Percentiles rank a stretch among this genome's conserved stretches.
Conservation (phyloP, 2,797 vertebrate genomes). For the Melanotaenia parkinsoni region DNA sequence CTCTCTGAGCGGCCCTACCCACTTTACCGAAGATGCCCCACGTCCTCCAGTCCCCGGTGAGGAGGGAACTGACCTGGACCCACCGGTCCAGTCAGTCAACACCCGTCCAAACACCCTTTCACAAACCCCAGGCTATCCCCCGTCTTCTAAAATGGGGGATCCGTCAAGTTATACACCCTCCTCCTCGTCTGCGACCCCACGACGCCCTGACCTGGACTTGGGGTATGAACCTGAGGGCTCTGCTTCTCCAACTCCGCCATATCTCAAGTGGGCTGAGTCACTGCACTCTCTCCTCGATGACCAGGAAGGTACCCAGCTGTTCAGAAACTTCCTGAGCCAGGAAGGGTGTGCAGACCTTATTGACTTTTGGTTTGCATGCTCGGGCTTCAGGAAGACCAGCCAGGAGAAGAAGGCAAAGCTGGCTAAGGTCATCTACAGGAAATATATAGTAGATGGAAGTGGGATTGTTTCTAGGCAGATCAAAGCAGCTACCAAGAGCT, state of each 20-base stretch:
- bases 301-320: conserved; percentile 94
- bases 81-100: conserved; percentile 67
- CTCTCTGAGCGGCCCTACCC: conserved; percentile 73
- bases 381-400: conserved; percentile 90
- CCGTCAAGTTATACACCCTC: conserved; percentile 69
- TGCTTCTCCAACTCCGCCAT: conserved; percentile 91
- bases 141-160: conserved; percentile 75
- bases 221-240: conserved; percentile 97
- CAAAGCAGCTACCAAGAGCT: conserved; percentile 92
- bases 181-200: conserved; percentile 87
- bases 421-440: conserved; percentile 96
- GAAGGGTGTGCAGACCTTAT: conserved; percentile 92
- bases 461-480: conserved; percentile 92
- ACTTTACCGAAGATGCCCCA: conserved; percentile 95
- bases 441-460: conserved; percentile 91
- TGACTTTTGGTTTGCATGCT: conserved; percentile 99
- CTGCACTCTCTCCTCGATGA: conserved; percentile 94
- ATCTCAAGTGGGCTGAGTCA: conserved; percentile 95
- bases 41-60: conserved; percentile 95
- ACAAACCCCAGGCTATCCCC: conserved; percentile 64
- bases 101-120: conserved; percentile 68
- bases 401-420: conserved; percentile 91
- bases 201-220: conserved; percentile 91
- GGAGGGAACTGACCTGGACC: conserved; percentile 89
- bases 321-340: conserved; percentile 92